Evolutionary conservation across 2,888 invertebrate species (phyloP).

Genomic region (Ochropleura plecta): DNA sequence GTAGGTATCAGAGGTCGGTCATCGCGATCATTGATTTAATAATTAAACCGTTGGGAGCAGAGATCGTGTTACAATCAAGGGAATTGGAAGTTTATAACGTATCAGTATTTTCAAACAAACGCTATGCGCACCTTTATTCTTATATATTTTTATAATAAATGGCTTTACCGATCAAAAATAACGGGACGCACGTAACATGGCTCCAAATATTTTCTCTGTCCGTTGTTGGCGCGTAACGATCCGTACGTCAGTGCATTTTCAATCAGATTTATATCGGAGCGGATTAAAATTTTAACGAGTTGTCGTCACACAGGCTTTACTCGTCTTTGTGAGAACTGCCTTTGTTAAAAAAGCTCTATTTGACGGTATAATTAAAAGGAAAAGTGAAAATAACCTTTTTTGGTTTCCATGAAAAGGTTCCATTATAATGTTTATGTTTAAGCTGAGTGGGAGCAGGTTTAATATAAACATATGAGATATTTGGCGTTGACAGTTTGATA

Average conservation of each 20-base stretch:
- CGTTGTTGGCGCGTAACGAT: slow-evolving; percentile 77
- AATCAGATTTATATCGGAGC: slow-evolving; percentile 83
- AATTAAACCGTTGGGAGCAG: slow-evolving; percentile 57
- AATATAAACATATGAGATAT: not conserved
- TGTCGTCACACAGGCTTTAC: slow-evolving; percentile 75
- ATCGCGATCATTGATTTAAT: slow-evolving; percentile 58
- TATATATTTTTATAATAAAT: slow-evolving; percentile 56
- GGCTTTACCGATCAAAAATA: slow-evolving; percentile 56
- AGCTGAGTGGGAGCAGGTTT: not conserved
- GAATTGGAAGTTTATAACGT: slow-evolving; percentile 33
- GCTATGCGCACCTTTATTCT: not conserved
- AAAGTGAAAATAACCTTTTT: slow-evolving; percentile 64
- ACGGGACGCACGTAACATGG: slow-evolving; percentile 58
- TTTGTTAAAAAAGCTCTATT: slow-evolving; percentile 76
- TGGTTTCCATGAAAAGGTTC: slow-evolving; percentile 29
- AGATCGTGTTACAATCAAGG: slow-evolving; percentile 59
- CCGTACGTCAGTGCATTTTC: slow-evolving; percentile 79
- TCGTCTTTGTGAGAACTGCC: slow-evolving; percentile 74
- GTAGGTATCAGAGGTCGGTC: slow-evolving; percentile 52
- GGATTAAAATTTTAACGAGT: slow-evolving; percentile 86
- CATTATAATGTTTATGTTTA: slow-evolving; percentile 9
- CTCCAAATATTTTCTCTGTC: slow-evolving; percentile 65
- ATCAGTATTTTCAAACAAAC: slow-evolving; percentile 32
- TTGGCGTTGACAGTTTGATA: slow-evolving; percentile 10
- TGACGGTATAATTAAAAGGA: slow-evolving; percentile 66